Evolutionary conservation across 2,888 invertebrate genomes (phyloP).

Genomic region (Melanargia galathea): DNA sequence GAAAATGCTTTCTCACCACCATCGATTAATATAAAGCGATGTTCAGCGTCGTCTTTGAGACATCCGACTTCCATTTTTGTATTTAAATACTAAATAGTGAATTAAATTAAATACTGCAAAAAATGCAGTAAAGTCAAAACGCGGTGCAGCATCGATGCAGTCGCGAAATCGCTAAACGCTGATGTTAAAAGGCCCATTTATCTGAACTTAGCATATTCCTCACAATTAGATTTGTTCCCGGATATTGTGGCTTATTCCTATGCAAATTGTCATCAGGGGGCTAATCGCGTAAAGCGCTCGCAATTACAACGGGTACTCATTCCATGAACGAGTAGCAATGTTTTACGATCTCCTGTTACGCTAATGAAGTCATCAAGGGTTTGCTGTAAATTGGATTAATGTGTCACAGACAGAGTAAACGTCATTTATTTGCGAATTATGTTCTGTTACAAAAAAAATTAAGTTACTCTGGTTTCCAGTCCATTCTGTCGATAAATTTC

Average conservation of each 20-base stretch:
- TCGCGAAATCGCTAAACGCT: no score
- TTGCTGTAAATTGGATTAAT: slow-evolving; percentile 13
- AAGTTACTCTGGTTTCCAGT: no score
- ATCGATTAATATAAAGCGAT: no score
- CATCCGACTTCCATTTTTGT: no score
- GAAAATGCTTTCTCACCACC: no score
- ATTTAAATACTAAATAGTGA: no score
- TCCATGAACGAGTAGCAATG: background rate
- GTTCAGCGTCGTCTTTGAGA: no score
- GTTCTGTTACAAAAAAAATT: background rate
- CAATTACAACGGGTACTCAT: background rate
- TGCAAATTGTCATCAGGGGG: slow-evolving; percentile 5
- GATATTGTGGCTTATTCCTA: slow-evolving; percentile 4
- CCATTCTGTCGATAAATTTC: no score
- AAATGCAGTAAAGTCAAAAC: no score
- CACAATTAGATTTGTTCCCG: background rate
- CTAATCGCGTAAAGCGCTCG: slow-evolving; percentile 1
- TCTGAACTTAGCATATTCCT: background rate
- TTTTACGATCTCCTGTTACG: background rate
- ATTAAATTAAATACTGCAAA: no score
- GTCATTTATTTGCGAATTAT: background rate
- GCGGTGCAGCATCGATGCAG: no score
- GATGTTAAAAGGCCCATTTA: no score
- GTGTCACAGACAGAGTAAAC: background rate
- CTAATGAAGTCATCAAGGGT: slow-evolving; percentile 18